Evolutionary conservation across 92 coral and sea anemone genomes (phyloP).

Genomic region (Zoanthus gigantus): DNA sequence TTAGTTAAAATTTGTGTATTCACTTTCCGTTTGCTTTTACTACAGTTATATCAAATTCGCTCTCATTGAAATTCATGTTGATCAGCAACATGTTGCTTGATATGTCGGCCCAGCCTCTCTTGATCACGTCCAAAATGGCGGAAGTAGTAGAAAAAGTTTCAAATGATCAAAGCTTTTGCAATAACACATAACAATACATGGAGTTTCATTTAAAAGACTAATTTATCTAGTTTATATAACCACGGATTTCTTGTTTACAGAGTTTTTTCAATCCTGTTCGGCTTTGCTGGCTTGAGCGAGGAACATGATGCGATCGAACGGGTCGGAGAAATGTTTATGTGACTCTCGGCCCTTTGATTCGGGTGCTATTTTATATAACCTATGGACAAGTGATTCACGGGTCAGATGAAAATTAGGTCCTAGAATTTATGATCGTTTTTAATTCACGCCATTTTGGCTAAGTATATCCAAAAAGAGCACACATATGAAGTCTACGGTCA

Average conservation of each 20-base stretch:
- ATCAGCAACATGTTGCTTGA: neutral
- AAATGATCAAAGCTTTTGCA: neutral
- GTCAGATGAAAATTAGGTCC: neutral
- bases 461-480: too few species aligned
- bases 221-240: conserved; percentile 8
- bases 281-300: conserved; percentile 11
- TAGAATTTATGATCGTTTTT: too few species aligned
- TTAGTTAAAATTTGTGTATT: neutral
- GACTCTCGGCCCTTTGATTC: conserved; percentile 23
- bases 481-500: neutral
- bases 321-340: neutral
- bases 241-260: conserved; percentile 21
- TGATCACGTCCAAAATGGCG: neutral
- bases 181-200: neutral
- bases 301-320: conserved; percentile 19
- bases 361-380: neutral
- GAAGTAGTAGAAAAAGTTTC: neutral
- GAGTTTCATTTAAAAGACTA: conserved; percentile 11
- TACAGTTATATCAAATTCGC: neutral
- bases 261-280: neutral
- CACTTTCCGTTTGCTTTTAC: conserved; percentile 1
- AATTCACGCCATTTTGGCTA: too few species aligned
- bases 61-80: neutral
- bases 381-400: conserved; percentile 26
- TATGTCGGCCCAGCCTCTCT: neutral